A percentile compares a stretch with the other conserved stretches of the same genome.
phyloP scores from a whole-genome alignment of 2,797 vertebrate species.

The Monodelphis domestica region DNA sequence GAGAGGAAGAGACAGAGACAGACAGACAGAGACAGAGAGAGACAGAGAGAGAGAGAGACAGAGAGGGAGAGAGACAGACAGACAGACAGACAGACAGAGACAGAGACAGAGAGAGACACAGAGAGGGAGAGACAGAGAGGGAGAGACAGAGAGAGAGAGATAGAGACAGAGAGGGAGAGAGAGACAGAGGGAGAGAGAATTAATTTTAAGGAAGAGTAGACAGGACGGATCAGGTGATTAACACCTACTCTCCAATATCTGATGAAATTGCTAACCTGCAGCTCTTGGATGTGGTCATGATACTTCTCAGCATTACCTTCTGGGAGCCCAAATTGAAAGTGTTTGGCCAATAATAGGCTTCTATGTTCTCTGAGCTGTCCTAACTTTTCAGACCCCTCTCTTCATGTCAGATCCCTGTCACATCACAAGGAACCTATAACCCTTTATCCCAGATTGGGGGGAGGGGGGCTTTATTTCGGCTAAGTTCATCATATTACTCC shows the following conservation, averaged over 20 bases:
- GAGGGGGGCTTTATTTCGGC: neutral
- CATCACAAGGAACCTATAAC: neutral
- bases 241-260: neutral
- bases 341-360: neutral
- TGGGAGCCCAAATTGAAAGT: neutral
- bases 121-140: neutral
- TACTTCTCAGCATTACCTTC: neutral
- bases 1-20: rapidly evolving
- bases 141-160: neutral
- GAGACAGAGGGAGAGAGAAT: neutral
- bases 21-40: no score
- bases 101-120: no score
- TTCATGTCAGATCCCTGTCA: neutral
- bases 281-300: neutral
- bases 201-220: neutral
- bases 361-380: neutral
- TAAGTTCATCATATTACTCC: neutral
- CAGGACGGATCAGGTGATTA: neutral
- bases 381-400: neutral
- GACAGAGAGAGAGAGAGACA: no score
- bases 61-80: neutral
- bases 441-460: neutral
- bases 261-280: neutral
- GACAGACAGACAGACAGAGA: neutral
- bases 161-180: no score